Percentiles rank a stretch among this genome's conserved stretches.
Conservation (phyloP, 2,888 invertebrate genomes). For the Acleris emargana region DNA sequence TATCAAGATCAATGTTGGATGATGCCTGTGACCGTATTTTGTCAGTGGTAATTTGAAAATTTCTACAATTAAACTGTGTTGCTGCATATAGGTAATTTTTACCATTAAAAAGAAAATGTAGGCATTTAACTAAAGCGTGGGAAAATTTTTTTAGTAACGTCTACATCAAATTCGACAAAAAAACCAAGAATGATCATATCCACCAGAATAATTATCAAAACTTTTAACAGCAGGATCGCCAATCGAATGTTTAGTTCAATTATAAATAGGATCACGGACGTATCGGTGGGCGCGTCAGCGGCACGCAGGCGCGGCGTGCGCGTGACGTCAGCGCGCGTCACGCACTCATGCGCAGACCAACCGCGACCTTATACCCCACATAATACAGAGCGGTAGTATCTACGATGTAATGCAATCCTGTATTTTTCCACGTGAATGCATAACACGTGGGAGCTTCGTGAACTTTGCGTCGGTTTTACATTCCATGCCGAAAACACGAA, state of each 20-base stretch:
- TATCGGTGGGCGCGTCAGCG: conserved; percentile 32
- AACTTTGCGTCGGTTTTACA: not conserved
- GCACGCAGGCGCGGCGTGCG: conserved; percentile 58
- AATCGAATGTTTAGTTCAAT: conserved; percentile 39
- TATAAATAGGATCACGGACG: conserved; percentile 44
- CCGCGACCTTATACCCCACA: conserved; percentile 41
- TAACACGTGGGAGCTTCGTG: conserved; percentile 23
- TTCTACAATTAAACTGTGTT: no score
- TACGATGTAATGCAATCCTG: conserved; percentile 38
- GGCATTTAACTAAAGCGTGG: not conserved
- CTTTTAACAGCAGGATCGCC: conserved; percentile 16
- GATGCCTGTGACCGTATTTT: no score
- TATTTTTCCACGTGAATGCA: conserved; percentile 29
- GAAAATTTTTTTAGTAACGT: not conserved
- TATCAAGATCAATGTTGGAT: no score
- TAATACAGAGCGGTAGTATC: conserved; percentile 40
- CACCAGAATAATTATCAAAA: not conserved
- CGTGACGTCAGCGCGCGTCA: conserved; percentile 75
- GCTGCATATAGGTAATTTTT: no score
- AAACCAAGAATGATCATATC: no score
- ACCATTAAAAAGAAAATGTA: no score
- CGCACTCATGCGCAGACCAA: conserved; percentile 42
- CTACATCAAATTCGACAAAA: no score
- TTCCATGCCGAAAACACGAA: no score
- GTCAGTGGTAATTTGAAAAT: no score